Base-by-base conservation (phyloP, 1,140 invertebrate species). In the Holcopasites calliopsidis region DNA sequence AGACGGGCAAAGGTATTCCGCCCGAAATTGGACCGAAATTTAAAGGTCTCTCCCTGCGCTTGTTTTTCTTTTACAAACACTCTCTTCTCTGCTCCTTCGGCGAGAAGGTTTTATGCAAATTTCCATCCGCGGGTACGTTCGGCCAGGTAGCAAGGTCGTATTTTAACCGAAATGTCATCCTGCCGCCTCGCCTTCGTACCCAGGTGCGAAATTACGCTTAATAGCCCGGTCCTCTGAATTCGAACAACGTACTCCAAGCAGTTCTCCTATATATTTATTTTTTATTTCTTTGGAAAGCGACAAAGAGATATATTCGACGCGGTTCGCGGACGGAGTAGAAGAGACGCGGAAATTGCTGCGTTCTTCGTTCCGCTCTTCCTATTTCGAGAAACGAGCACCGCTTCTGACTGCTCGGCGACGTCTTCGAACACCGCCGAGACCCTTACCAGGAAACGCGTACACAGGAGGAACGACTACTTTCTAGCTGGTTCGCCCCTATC, bases 361-460 rank as follows among this genome's bases (percentile, higher is more conserved):
- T 58, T 42, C 6, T 13, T 18, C 23, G 76, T 62, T 10, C 28
- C 35, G 23, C 75, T 75, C 58, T 74, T 66, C 61, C 58, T 80
- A 80, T 70, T 65, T 76, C 65, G 28, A 80, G 60, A 79, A 76
- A 64, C 71, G 57, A 58, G 60, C 52, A 47, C 21, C 61, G 61
- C 79, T 80, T 50, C 72, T 57, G 65, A 73, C 77, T 82, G 38
- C 70, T 71, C 80, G 49, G 71, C 61, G 52, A 66, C 8, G 42
- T 50, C 80, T 83, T 82, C 68, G 80, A 82, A 83, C 70, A 83
- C 82, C 76, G 76, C 49, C 64, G 70, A 71, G 80, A 78, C 57
- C 72, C 80, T 82, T 83, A 79, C 81, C 81, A 83, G 80, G 80
- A 83, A 82, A 79, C 35, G 70, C 79, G 49, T 60, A 68, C 49